Evolutionary conservation across 2,797 vertebrate species (phyloP).

Genomic region (Florisuga fusca): DNA sequence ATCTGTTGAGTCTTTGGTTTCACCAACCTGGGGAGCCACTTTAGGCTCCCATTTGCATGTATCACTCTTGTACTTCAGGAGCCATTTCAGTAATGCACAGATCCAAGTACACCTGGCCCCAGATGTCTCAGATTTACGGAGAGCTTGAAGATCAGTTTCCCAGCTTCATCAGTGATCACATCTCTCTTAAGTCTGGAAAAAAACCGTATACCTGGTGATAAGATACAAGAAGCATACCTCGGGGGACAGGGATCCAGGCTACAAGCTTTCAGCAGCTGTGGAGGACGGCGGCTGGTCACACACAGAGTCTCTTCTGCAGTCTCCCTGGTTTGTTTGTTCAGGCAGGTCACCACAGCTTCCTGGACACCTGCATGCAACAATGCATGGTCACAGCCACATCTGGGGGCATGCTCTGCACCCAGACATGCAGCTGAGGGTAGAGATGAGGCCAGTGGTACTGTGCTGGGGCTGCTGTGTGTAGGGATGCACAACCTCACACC

Average conservation of each 20-base stretch:
- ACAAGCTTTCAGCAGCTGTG: constrained; percentile 89
- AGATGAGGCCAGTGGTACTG: background rate
- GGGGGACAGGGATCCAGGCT: constrained; percentile 90
- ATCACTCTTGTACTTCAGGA: background rate
- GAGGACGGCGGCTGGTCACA: constrained; percentile 87
- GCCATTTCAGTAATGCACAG: background rate
- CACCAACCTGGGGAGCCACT: background rate
- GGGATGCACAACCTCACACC: background rate
- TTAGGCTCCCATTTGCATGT: background rate
- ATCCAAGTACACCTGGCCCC: background rate
- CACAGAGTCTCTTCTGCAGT: constrained; percentile 85
- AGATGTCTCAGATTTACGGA: constrained; percentile 31
- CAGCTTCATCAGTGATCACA: background rate
- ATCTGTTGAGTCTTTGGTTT: background rate
- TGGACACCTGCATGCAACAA: constrained; percentile 87
- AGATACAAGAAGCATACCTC: constrained; percentile 79
- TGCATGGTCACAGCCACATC: constrained; percentile 44
- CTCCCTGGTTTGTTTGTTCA: constrained; percentile 94
- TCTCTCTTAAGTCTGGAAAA: background rate
- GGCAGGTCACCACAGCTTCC: constrained; percentile 93
- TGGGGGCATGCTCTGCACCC: background rate
- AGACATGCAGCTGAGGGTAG: background rate
- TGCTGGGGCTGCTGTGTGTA: background rate
- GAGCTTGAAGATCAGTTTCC: constrained; percentile 52
- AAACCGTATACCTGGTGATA: background rate